Evolutionary conservation across 2,113 vertebrate species (phyloP).

Genomic region (Myotis brandtii): DNA sequence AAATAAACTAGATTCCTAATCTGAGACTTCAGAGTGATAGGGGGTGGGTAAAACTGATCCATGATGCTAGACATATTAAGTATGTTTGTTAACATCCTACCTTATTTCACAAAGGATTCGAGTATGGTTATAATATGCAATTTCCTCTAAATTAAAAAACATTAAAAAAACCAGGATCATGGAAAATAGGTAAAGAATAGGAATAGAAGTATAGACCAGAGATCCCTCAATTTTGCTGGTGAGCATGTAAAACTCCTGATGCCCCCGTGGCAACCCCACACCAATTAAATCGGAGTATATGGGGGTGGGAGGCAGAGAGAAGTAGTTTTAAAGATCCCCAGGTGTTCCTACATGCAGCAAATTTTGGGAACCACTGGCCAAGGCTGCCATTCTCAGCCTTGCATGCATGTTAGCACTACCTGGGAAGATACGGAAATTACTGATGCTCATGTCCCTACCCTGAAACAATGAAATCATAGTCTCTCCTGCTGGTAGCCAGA

Average conservation of each 20-base stretch:
- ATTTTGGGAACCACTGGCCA: not conserved
- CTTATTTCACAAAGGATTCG: not conserved
- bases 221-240: not conserved
- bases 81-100: not conserved
- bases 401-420: not conserved
- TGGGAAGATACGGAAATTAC: not conserved
- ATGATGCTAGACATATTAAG: not conserved
- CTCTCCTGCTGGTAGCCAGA: not conserved
- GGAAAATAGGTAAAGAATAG: not conserved
- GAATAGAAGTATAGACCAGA: not conserved
- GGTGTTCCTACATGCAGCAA: not conserved
- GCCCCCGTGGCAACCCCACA: fast-evolving
- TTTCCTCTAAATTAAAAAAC: not conserved
- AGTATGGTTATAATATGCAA: not conserved
- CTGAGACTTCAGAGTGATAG: not conserved
- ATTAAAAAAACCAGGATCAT: not conserved
- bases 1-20: not conserved
- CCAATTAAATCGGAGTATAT: not conserved
- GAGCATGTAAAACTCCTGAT: not conserved
- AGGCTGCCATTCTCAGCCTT: not conserved
- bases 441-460: not conserved
- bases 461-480: not conserved
- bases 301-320: not conserved
- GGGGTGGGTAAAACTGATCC: not conserved
- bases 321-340: not conserved